Conservation (phyloP, 2,888 invertebrate genomes). For the Nymphalis urticae region DNA sequence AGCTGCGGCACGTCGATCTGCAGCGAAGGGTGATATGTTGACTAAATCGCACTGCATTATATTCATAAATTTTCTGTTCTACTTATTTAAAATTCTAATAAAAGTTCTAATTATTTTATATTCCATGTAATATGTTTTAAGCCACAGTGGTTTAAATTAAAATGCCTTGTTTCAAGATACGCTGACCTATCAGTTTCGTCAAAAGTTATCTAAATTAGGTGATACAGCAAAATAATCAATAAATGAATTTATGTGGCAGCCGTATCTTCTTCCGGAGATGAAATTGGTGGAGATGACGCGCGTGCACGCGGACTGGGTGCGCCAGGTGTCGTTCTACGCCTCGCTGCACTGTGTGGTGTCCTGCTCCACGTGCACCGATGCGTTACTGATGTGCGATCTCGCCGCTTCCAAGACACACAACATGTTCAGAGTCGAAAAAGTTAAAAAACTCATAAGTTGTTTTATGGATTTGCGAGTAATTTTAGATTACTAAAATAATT, state of each 20-base stretch:
- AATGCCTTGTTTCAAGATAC: no score
- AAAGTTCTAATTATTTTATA: no score
- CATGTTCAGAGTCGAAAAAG: conserved; percentile 81
- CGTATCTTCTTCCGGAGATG: conserved; percentile 66
- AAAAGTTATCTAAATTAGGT: no score
- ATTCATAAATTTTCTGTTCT: no score
- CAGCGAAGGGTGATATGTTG: conserved; percentile 61
- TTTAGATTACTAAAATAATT: no score
- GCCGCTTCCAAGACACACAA: conserved; percentile 79
- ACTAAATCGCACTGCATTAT: no score
- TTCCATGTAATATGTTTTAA: no score
- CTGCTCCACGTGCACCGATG: conserved; percentile 82
- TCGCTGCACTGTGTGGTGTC: conserved; percentile 86
- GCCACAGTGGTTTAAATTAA: no score
- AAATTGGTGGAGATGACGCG: conserved; percentile 78
- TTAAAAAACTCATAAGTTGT: conserved; percentile 29
- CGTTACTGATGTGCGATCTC: conserved; percentile 84
- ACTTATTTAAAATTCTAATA: no score
- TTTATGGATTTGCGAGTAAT: no score
- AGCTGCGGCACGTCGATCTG: conserved; percentile 82
- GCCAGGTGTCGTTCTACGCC: conserved; percentile 85
- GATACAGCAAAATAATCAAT: no score
- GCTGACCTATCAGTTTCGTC: no score
- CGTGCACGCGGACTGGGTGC: conserved; percentile 86
- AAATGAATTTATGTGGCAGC: conserved; percentile 12